These are phyloP conservation scores for Vimba vimba DNA, from an alignment of 2,113 vertebrate genomes.

Conservation along the genomic window DNA sequence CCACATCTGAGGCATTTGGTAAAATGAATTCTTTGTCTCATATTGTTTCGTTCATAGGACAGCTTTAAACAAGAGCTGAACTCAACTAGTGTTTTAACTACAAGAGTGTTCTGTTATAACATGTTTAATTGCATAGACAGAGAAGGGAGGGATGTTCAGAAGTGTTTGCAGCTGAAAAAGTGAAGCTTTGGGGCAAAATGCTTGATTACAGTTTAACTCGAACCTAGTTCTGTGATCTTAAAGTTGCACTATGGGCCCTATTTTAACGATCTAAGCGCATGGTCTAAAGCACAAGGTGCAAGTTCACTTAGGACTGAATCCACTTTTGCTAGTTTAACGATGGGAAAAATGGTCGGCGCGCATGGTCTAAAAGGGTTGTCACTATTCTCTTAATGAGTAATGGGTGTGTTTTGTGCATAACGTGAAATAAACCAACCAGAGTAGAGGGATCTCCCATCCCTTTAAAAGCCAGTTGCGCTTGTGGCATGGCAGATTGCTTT, in stretches of 20 bases:
- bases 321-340: too few relatives aligned
- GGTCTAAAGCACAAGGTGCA: too few relatives aligned
- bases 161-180: background rate
- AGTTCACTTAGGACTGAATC: too few relatives aligned
- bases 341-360: too few relatives aligned
- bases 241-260: background rate
- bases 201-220: background rate
- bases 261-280: too few relatives aligned
- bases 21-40: background rate
- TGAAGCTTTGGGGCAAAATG: slow-evolving; percentile 5
- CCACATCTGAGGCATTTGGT: slow-evolving; percentile 6
- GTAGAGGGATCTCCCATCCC: too few relatives aligned
- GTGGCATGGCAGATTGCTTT: too few relatives aligned
- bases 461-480: too few relatives aligned
- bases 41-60: background rate
- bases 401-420: too few relatives aligned
- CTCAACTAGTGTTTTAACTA: background rate
- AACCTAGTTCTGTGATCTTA: background rate
- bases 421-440: too few relatives aligned
- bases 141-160: background rate
- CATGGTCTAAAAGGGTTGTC: too few relatives aligned
- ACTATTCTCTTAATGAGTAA: too few relatives aligned
- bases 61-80: background rate
- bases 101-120: background rate
- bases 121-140: slow-evolving; percentile 6